Conservation (phyloP, 2,888 invertebrate species). For the Apamea anceps region DNA sequence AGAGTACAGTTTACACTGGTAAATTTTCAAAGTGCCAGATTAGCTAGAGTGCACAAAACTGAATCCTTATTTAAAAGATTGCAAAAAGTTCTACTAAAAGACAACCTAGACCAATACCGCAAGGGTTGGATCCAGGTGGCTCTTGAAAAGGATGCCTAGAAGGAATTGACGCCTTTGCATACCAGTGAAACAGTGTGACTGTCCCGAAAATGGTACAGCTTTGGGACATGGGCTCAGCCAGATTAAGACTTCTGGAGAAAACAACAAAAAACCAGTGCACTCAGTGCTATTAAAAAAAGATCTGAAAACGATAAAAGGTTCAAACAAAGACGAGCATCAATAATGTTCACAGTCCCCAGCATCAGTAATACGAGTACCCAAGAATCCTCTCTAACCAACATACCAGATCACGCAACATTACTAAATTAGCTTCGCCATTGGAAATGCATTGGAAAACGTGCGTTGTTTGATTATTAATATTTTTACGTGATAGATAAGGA, state of each 20-base stretch:
- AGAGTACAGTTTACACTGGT: too few relatives aligned
- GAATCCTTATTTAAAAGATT: too few relatives aligned
- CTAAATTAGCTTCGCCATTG: slow-evolving; percentile 50
- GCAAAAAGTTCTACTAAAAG: background rate
- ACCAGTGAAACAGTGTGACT: background rate
- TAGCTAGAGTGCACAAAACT: background rate
- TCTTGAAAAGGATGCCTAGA: background rate
- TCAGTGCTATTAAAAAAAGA: background rate
- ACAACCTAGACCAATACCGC: too few relatives aligned
- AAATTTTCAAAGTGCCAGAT: background rate
- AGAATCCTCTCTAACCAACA: background rate
- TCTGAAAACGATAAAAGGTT: background rate
- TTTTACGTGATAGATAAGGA: slow-evolving; percentile 54
- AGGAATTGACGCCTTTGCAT: background rate
- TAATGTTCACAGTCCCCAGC: background rate
- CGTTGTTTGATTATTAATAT: slow-evolving; percentile 50
- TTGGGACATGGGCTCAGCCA: background rate
- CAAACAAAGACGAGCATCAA: background rate
- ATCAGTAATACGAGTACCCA: background rate
- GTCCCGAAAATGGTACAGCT: background rate
- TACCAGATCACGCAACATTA: slow-evolving; percentile 43
- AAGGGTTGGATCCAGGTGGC: too few relatives aligned
- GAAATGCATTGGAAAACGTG: slow-evolving; percentile 52
- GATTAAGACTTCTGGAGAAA: background rate
- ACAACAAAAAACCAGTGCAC: background rate